Base-by-base conservation (phyloP, 1,140 invertebrate species). In the Tetragnatha versicolor region DNA sequence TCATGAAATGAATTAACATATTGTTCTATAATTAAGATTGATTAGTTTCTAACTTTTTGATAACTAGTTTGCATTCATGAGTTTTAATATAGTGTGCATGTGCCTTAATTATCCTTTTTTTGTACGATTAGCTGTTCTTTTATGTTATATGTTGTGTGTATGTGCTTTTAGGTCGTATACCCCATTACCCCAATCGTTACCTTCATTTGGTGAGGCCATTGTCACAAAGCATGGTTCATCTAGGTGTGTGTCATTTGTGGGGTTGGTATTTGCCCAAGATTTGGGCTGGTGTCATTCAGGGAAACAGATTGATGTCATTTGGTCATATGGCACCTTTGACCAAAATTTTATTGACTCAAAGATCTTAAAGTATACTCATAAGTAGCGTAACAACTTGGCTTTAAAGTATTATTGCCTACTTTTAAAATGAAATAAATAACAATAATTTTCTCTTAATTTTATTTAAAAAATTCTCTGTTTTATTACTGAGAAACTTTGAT, bases 141-240 rank as follows among this genome's bases (percentile, higher is more conserved):
- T 47, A 47, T 9, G 25, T 29, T 70, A 42, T 37, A 58, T 60
- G n/a, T 69, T 68, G 29, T 22, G 58, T 61, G 60, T 66, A 45
- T 79, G 66, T 72, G 73, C 49, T 80, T 70, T 53, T 63, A 80
- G 79, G 79, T 49, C 58, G 55, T 58, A 31, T 80, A 31, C 35
- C 79, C 63, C 76, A 68, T 75, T 80, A 80, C 39, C 60, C 79
- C 10, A 70, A 73, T 75, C 69, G 70, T 47, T 75, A 80, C 39
- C 79, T 66, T 68, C 70, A 80, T 73, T 66, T 80, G 49, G 69
- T 80, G 49, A 73, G 79, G 66, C 69, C 79, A 55, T 66, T 80
- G 42, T 75, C 69, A 49, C 79, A 73, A 68, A 80, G 53, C 39
- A 66, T 80, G 61, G 39, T 49, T 75, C 69, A 73, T 75, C 61